phyloP scores from a whole-genome alignment of 2,797 vertebrate species.

The Pangasius larnaudii region DNA sequence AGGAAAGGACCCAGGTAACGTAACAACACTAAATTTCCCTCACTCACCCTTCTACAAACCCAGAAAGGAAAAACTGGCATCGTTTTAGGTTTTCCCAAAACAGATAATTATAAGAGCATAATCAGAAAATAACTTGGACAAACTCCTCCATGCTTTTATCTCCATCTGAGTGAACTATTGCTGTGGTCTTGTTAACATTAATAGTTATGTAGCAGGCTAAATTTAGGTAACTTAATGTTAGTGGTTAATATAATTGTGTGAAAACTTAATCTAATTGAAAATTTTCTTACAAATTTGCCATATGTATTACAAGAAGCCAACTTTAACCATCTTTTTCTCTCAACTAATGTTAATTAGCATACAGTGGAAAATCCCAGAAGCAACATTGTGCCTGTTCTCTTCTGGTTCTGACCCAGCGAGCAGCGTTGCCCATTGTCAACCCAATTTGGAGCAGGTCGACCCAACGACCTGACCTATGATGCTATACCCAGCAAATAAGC shows the following conservation, averaged over 20 bases:
- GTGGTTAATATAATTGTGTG: not conserved
- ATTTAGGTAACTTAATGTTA: not conserved
- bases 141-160: not conserved
- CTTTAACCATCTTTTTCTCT: not conserved
- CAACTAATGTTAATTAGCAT: not conserved
- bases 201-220: not conserved
- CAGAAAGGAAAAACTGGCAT: not conserved
- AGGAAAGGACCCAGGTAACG: not conserved
- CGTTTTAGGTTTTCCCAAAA: not conserved
- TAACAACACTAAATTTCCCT: not conserved
- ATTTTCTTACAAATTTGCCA: not conserved
- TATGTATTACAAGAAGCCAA: not conserved
- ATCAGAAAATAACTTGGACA: not conserved
- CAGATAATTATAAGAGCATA: not conserved
- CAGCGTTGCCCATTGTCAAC: not conserved
- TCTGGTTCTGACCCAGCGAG: not conserved
- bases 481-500: not conserved
- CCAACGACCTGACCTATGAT: not conserved
- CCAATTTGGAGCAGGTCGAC: not conserved
- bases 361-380: not conserved
- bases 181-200: too few species aligned
- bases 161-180: not conserved
- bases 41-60: not conserved
- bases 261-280: not conserved
- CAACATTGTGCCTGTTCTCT: not conserved